A percentile compares a stretch with the other conserved stretches of the same genome.
These are phyloP conservation scores for Pomatostomus ruficeps DNA, from an alignment of 2,113 vertebrate species.

Conservation along the genomic window DNA sequence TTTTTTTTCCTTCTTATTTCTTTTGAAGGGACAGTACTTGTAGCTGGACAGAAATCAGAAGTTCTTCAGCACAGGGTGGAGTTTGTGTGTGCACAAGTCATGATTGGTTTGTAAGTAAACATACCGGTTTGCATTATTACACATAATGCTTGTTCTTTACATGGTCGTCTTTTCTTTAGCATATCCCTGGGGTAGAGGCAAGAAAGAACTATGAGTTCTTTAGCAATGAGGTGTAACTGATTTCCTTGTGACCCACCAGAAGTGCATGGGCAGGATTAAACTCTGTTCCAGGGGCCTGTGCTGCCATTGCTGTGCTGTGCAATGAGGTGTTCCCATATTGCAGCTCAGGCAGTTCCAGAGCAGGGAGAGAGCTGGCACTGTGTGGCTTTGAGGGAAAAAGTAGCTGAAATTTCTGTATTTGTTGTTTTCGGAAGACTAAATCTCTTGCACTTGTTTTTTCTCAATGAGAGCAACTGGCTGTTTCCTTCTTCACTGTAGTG, in stretches of 20 bases:
- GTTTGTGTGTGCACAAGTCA: neutral
- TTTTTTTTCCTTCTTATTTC: neutral
- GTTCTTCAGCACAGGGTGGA: neutral
- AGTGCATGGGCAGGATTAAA: neutral
- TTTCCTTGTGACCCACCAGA: neutral
- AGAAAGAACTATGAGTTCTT: neutral
- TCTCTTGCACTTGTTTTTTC: rapidly evolving
- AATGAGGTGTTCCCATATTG: rapidly evolving
- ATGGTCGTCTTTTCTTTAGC: neutral
- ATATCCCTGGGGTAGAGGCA: neutral
- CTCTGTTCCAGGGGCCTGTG: neutral
- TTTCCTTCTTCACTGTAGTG: neutral
- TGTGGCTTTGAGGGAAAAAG: neutral
- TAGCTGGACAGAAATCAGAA: neutral
- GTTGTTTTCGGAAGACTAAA: neutral
- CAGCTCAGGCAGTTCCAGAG: neutral
- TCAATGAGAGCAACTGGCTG: neutral
- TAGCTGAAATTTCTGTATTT: rapidly evolving
- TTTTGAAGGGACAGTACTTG: neutral
- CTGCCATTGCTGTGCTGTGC: neutral
- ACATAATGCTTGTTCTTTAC: neutral
- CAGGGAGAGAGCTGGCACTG: neutral
- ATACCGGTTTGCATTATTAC: neutral
- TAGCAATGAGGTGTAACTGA: neutral
- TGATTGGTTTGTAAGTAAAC: neutral